A percentile compares a stretch with the other conserved stretches of the same genome.
Evolutionary conservation across 1,140 invertebrate genomes (phyloP).

Genomic region (Cydia splendana): DNA sequence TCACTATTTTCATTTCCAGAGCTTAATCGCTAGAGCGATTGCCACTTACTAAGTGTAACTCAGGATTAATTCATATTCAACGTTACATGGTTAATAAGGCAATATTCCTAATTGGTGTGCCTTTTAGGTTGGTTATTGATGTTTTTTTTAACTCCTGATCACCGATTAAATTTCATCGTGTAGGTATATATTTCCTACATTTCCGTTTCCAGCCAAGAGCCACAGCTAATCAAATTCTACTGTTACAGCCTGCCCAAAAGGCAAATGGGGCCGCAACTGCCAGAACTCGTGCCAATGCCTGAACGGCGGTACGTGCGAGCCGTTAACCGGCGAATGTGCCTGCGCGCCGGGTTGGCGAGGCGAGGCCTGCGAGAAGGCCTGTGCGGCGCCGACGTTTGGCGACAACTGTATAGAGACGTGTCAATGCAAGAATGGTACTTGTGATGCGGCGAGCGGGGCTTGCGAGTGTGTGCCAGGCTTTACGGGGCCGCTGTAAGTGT

Average conservation of each 20-base stretch:
- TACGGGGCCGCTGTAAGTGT: conserved; percentile 81
- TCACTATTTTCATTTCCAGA: too few relatives aligned
- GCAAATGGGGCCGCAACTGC: conserved; percentile 89
- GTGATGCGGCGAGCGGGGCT: conserved; percentile 86
- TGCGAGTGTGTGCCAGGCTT: conserved; percentile 85
- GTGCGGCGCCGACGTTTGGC: conserved; percentile 87
- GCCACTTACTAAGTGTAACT: too few relatives aligned
- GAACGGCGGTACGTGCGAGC: conserved; percentile 91
- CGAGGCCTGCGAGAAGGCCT: conserved; percentile 83
- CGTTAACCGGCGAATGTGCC: conserved; percentile 84
- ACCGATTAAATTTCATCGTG: too few relatives aligned
- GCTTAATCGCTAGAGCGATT: too few relatives aligned
- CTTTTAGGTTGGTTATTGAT: too few relatives aligned
- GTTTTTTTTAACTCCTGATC: too few relatives aligned
- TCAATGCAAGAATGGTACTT: conserved; percentile 90
- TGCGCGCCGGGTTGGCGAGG: conserved; percentile 88
- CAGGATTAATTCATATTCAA: too few relatives aligned
- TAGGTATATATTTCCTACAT: too few relatives aligned
- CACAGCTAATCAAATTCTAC: too few relatives aligned
- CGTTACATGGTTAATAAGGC: too few relatives aligned
- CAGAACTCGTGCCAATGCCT: conserved; percentile 90
- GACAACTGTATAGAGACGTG: conserved; percentile 87
- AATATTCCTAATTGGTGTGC: too few relatives aligned
- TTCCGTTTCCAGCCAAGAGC: too few relatives aligned
- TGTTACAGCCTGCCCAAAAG: conserved; percentile 83